These are phyloP conservation scores for Caprella mutica DNA, from an alignment of 2,888 invertebrate species.

Conservation along the genomic window DNA sequence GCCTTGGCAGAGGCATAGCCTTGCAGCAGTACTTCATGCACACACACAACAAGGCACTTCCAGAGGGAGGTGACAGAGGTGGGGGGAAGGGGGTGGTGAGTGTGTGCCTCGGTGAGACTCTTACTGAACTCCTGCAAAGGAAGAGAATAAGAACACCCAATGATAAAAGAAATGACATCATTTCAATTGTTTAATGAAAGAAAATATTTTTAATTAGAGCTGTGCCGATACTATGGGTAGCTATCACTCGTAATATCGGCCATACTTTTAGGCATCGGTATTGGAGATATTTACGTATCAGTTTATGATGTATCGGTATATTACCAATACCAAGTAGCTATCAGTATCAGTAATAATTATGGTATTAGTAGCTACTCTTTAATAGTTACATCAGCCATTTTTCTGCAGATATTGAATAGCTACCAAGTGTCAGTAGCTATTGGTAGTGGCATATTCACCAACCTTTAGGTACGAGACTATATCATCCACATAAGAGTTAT, in stretches of 20 bases:
- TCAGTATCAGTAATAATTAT: too few relatives aligned
- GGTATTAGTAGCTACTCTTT: too few relatives aligned
- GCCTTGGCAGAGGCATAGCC: slow-evolving; percentile 55
- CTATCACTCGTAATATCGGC: too few relatives aligned
- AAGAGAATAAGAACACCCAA: slow-evolving; percentile 38
- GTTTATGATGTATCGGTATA: too few relatives aligned
- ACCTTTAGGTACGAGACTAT: slow-evolving; percentile 37
- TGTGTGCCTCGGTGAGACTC: slow-evolving; percentile 58
- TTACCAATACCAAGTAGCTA: too few relatives aligned
- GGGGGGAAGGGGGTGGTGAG: slow-evolving; percentile 57
- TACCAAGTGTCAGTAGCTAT: neutral
- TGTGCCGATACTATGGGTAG: too few relatives aligned
- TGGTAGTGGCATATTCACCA: neutral
- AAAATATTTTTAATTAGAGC: too few relatives aligned
- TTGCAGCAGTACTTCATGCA: slow-evolving; percentile 50
- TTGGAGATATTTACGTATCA: too few relatives aligned
- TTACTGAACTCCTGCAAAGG: slow-evolving; percentile 66
- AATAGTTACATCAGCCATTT: too few relatives aligned
- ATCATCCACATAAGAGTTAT: slow-evolving; percentile 64
- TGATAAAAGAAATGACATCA: neutral
- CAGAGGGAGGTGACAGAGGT: slow-evolving; percentile 63
- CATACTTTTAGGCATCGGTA: too few relatives aligned
- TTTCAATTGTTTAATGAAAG: neutral
- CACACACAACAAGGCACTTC: slow-evolving; percentile 74
- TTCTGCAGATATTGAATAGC: too few relatives aligned